phyloP scores from a whole-genome alignment of 2,888 invertebrate species.

The Brachycybe producta region DNA sequence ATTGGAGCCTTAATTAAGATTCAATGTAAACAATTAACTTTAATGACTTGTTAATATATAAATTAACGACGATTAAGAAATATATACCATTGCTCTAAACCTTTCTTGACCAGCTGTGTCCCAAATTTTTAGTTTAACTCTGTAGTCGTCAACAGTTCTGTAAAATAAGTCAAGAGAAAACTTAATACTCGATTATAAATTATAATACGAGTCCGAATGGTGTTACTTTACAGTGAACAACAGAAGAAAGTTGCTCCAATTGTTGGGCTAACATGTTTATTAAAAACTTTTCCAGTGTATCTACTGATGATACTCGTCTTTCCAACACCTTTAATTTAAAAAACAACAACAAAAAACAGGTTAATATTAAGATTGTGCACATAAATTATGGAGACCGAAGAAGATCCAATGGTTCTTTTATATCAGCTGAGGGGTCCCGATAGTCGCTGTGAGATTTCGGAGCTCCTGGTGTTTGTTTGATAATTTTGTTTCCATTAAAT shows the following conservation, averaged over 20 bases:
- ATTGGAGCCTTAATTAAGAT: conserved; percentile 48
- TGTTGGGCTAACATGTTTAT: conserved; percentile 62
- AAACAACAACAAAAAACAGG: conserved; percentile 25
- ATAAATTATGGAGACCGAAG: too few relatives aligned
- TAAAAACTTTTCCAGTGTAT: conserved; percentile 65
- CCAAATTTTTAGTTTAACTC: conserved; percentile 53
- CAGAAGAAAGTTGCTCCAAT: conserved; percentile 84
- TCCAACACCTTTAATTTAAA: conserved; percentile 56
- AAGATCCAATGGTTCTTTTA: too few relatives aligned
- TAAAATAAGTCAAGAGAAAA: conserved; percentile 19
- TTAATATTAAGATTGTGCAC: conserved; percentile 10
- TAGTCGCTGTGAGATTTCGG: too few relatives aligned
- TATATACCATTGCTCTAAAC: conserved; percentile 62
- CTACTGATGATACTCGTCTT: conserved; percentile 74
- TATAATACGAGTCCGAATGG: conserved; percentile 22
- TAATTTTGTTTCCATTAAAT: too few relatives aligned
- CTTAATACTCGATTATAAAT: conserved; percentile 11
- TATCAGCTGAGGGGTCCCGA: too few relatives aligned
- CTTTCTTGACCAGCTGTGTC: conserved; percentile 80
- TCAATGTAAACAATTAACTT: background rate
- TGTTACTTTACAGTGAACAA: conserved; percentile 54
- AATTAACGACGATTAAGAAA: background rate
- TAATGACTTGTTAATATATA: background rate
- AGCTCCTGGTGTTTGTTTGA: too few relatives aligned
- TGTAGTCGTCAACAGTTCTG: conserved; percentile 31